Evolutionary conservation across 2,113 vertebrate species (phyloP).

Genomic region (Ondatra zibethicus): DNA sequence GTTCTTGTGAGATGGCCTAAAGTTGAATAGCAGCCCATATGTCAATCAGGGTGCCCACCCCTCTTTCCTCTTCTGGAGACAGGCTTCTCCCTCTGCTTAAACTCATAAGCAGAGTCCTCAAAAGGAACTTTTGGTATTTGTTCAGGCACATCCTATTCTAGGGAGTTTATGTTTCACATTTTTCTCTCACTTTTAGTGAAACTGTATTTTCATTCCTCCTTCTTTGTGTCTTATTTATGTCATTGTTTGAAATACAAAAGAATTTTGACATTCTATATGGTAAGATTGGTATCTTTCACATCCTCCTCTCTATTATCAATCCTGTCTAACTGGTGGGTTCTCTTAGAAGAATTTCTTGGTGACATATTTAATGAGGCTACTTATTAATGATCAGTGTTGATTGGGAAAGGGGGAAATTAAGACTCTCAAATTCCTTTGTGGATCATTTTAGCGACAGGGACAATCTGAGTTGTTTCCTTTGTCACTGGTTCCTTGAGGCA

Average conservation of each 20-base stretch:
- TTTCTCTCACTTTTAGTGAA: neutral
- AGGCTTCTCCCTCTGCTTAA: neutral
- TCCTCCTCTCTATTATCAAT: neutral
- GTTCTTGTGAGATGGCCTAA: neutral
- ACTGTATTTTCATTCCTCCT: neutral
- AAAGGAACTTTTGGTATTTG: neutral
- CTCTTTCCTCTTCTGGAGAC: neutral
- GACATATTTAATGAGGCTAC: neutral
- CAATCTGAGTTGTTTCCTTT: neutral
- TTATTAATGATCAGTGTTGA: slow-evolving; percentile 46
- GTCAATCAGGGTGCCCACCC: neutral
- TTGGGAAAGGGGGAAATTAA: neutral
- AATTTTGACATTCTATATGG: neutral
- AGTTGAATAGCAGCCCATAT: neutral
- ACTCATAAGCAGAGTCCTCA: neutral
- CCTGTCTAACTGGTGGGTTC: neutral
- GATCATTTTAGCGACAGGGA: slow-evolving; percentile 15
- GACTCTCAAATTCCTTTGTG: neutral
- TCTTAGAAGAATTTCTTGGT: neutral
- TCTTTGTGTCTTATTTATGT: neutral
- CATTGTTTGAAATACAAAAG: neutral
- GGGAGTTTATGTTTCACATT: neutral
- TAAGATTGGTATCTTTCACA: neutral
- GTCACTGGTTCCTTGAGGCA: neutral
- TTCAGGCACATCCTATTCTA: neutral